A percentile compares a stretch with the other conserved stretches of the same genome.
Evolutionary conservation across 2,113 vertebrate species (phyloP).

Genomic region (Gobiocypris rarus): DNA sequence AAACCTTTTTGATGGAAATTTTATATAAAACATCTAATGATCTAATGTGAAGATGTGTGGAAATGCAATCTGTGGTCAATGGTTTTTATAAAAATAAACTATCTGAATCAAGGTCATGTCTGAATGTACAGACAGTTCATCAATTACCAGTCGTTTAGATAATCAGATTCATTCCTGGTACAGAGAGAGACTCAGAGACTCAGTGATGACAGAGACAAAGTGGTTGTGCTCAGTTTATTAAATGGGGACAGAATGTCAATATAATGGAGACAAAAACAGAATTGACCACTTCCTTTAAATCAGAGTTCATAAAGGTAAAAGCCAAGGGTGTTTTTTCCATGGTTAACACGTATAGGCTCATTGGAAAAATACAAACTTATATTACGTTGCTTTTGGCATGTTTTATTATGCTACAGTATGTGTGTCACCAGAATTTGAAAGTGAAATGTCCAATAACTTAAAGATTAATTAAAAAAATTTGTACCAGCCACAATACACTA

Average conservation of each 20-base stretch:
- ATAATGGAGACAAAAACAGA: background rate
- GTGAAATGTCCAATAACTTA: background rate
- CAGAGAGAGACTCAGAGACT: background rate
- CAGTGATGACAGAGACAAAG: background rate
- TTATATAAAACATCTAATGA: background rate
- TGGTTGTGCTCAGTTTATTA: background rate
- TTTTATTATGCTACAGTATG: background rate
- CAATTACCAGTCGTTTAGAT: background rate
- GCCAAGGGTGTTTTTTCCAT: background rate
- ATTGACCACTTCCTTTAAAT: background rate
- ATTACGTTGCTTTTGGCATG: background rate
- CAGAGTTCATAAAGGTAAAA: background rate
- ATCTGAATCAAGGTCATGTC: background rate
- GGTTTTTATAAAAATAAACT: background rate
- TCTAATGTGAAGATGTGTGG: too few species aligned
- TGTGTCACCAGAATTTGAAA: background rate
- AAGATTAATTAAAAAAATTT: background rate
- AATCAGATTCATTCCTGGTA: background rate
- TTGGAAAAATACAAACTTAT: background rate
- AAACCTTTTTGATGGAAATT: background rate
- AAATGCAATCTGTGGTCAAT: background rate
- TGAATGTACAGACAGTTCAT: background rate
- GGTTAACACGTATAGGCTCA: background rate
- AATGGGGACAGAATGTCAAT: background rate
- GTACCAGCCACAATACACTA: background rate